Base-by-base conservation (phyloP, 2,888 invertebrate genomes). In the Protophormia terraenovae region DNA sequence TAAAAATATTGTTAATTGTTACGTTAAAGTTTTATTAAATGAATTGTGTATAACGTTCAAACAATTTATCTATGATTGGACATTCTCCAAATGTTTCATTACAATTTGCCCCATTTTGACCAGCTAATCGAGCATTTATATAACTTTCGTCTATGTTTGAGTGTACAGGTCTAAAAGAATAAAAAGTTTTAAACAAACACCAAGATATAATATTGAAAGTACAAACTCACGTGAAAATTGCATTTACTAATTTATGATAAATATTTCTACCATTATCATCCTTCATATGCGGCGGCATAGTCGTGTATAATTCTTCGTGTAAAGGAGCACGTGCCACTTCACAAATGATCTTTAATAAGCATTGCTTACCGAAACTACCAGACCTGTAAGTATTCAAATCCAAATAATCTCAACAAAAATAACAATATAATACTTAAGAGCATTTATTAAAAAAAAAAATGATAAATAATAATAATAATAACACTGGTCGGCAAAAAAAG, bases 311-410 rank as follows among this genome's bases (percentile, higher is more conserved):
- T n/a, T 76, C 72, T 76, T 80, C 84, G 82, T 81, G n/a, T 88
- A 87, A 32, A 90, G 92, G 91, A 22, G 87, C 73, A 62, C 91
- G 91, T 2, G 93, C 91, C 10, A 94, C 90, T 53, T 92, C 92
- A 87, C 94, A 94, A 83, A 94, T 93, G 41, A 93, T 91, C 81
- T 92, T 93, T 24, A 93, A 90, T 6, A 94, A 89, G 86, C 94
- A 94, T 3, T 89, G 89, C 19, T 89, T 91, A 0, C 93, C 93
- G 12, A 86, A 72, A 64, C 87, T 60, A 29, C 88, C 89, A 50
- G 86, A 72, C 35, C 89, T 90, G 76, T 2, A 50, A 24, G 16
- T 19, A 72, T 41, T 67, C 4, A 2, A 35, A 58, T 16, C 0
- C 19, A 71, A 53, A 35, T 22, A 14, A 19, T 47, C n/a, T 32